Evolutionary conservation across 30 jellyfish, hydroid and myxozoan genomes (phyloP).

Genomic region (Nemopilema nomurai): DNA sequence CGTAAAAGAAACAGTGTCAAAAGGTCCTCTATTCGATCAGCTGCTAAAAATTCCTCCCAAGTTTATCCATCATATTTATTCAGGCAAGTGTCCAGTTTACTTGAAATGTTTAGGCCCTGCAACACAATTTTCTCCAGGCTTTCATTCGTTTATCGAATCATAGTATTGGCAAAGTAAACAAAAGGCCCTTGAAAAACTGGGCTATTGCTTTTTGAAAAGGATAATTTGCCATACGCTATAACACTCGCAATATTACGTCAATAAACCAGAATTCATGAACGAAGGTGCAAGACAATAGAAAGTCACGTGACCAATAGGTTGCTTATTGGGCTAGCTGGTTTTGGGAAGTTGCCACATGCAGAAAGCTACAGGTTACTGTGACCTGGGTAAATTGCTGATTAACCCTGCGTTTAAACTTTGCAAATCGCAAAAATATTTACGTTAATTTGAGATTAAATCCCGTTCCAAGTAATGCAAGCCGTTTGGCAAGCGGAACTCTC

Average conservation of each 20-base stretch:
- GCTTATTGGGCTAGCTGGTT: conserved; percentile 56
- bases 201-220: neutral
- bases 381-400: conserved; percentile 42
- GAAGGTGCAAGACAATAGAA: conserved; percentile 33
- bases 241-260: conserved; percentile 63
- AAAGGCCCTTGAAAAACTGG: neutral
- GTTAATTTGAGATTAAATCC: neutral
- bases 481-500: neutral
- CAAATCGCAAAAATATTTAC: conserved; percentile 32
- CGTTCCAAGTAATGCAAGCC: neutral
- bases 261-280: conserved; percentile 56
- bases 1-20: conserved; percentile 36
- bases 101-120: neutral
- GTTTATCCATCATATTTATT: conserved; percentile 44
- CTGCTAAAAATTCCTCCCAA: conserved; percentile 53
- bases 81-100: neutral
- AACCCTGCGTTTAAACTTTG: conserved; percentile 50
- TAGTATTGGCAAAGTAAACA: neutral
- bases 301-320: conserved; percentile 63
- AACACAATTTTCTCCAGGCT: neutral
- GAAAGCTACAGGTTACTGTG: conserved; percentile 46
- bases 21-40: conserved; percentile 53
- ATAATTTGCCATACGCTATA: conserved; percentile 42
- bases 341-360: conserved; percentile 67
- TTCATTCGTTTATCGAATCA: neutral